Evolutionary conservation across 2,113 vertebrate species (phyloP), one percentile per base, ranked within the genome.

Genomic region (Phyllostomus hastatus): DNA sequence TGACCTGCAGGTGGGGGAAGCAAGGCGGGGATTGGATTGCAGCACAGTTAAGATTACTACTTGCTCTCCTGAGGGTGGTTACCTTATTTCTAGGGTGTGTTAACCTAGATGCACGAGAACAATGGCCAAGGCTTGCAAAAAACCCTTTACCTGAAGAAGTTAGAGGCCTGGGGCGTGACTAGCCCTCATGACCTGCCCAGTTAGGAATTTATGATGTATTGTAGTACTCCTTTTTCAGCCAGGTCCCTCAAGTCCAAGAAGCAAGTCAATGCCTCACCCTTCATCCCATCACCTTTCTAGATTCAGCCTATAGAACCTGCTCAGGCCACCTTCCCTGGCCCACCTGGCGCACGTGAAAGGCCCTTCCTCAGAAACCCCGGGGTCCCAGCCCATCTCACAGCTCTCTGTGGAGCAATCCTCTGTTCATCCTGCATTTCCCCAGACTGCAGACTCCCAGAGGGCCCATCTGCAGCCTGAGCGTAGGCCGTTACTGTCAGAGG

Each of bases 291-390:
- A 7, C 16, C 64, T 16, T 46, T 59, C 73, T 16, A 24, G 81
- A 19, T 66, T 41, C 52, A 80, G 72, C 15, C 46, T 9, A 46
- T 15, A 35, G 38, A 41, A 33, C 88, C n/a, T 70, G 61, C 59
- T 14, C 59, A 59, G 33, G 70, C 19, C 61, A 1, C 48, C 35
- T 70, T 59, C 80, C 26, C 66, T 19, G n/a, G 70, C 4, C 20
- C 2, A 28, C 17, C 17, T 19, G n/a, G 48, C 14, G 20, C 9
- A 3, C 2, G 2, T 10, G n/a, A 1, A 4, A 28, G 1, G 0
- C 14, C 26, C 43, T 20, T 79, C 17, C 61, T 87, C 50, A 22
- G 50, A 76, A 76, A 57, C 26, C 6, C 1, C 0, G 0, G 5
- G 14, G 24, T 16, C 33, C 41, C 59, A 48, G 14, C 33, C 52